Evolutionary conservation across 1,140 invertebrate genomes (phyloP).

Genomic region (Pogonomyrmex californicus): DNA sequence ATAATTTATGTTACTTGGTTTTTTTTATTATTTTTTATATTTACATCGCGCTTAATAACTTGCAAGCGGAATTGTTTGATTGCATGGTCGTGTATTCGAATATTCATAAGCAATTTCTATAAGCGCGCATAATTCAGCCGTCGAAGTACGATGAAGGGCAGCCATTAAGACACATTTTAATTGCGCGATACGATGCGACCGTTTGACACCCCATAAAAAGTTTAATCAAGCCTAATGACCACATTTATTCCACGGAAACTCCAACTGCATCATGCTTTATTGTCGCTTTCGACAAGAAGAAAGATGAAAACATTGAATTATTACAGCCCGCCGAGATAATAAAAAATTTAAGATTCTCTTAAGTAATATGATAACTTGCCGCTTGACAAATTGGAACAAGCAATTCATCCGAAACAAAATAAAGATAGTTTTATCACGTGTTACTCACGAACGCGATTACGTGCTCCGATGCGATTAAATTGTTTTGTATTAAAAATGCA

Average conservation of each 20-base stretch:
- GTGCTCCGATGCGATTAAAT: slow-evolving; percentile 23
- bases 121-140: slow-evolving; percentile 33
- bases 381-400: slow-evolving; percentile 43
- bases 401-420: slow-evolving; percentile 44
- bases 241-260: slow-evolving; percentile 59
- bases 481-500: background rate
- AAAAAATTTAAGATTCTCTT: slow-evolving; percentile 61
- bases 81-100: slow-evolving; percentile 29
- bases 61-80: background rate
- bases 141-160: slow-evolving; percentile 40
- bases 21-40: background rate
- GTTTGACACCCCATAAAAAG: slow-evolving; percentile 80
- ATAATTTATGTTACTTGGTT: slow-evolving; percentile 19
- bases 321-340: slow-evolving; percentile 52
- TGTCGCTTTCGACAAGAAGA: slow-evolving; percentile 56
- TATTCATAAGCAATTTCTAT: slow-evolving; percentile 57
- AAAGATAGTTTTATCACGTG: slow-evolving; percentile 11
- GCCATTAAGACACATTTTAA: slow-evolving; percentile 71
- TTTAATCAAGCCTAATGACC: slow-evolving; percentile 79
- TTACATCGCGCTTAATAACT: background rate
- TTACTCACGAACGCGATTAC: background rate
- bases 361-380: slow-evolving; percentile 1
- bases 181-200: slow-evolving; percentile 68
- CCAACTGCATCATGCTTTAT: slow-evolving; percentile 58
- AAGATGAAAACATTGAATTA: slow-evolving; percentile 70